Conservation (phyloP, 2,888 invertebrate species). For the Hymenopus coronatus region DNA sequence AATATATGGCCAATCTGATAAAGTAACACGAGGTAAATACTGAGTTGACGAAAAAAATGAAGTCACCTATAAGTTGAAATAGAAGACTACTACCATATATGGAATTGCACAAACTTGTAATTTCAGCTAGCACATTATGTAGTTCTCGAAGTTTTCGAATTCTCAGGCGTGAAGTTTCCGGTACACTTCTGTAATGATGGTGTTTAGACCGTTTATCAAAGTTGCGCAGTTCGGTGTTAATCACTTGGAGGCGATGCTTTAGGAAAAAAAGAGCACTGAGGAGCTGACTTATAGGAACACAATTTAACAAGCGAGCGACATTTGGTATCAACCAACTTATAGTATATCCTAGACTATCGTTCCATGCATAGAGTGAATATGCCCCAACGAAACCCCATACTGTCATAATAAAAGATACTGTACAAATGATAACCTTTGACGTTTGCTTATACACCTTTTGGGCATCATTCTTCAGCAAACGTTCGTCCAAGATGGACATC, state of each 20-base stretch:
- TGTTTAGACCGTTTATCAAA: not conserved
- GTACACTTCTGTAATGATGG: too few relatives aligned
- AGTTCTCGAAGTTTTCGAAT: not conserved
- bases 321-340: not conserved
- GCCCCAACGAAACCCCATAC: not conserved
- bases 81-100: not conserved
- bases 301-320: not conserved
- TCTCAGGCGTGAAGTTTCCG: too few relatives aligned
- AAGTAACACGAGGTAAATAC: not conserved
- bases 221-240: not conserved
- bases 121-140: not conserved
- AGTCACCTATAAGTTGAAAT: not conserved
- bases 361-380: not conserved
- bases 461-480: not conserved
- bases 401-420: not conserved
- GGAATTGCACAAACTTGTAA: not conserved
- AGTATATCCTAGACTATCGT: not conserved
- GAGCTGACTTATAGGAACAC: not conserved
- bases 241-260: not conserved
- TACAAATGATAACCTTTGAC: not conserved
- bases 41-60: not conserved
- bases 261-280: not conserved
- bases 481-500: not conserved
- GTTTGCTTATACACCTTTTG: not conserved
- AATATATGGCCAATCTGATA: fast-evolving